phyloP scores from a whole-genome alignment of 2,888 invertebrate genomes.

The Conomelus anceps region DNA sequence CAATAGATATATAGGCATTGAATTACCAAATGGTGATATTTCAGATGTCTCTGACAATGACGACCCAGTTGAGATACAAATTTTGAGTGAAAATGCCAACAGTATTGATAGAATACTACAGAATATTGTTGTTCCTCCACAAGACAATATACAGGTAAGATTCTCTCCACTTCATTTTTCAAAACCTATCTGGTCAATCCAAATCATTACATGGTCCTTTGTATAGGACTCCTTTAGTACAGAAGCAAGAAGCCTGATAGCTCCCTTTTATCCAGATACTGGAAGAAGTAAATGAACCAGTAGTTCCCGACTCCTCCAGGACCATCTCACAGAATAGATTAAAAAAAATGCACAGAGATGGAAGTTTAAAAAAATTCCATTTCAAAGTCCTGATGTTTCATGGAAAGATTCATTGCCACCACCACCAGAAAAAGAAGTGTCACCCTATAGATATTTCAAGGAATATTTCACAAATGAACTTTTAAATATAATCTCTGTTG shows the following conservation, averaged over 20 bases:
- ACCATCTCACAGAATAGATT: neutral
- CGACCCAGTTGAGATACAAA: neutral
- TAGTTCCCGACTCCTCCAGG: neutral
- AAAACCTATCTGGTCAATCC: no score
- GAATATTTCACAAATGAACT: no score
- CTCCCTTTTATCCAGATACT: neutral
- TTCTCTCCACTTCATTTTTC: neutral
- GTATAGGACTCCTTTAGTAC: neutral
- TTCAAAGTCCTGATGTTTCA: neutral
- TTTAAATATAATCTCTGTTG: neutral
- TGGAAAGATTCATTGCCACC: slow-evolving; percentile 1
- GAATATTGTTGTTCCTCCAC: neutral
- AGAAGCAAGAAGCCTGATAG: neutral
- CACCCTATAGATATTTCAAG: neutral
- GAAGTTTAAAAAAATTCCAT: slow-evolving; percentile 11
- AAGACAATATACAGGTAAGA: slow-evolving; percentile 2
- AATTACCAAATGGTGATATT: neutral
- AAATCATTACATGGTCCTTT: no score
- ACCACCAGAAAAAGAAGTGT: neutral
- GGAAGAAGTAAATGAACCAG: neutral
- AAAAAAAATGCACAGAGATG: neutral
- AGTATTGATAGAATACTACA: neutral
- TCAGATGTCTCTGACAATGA: neutral
- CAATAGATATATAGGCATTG: neutral
- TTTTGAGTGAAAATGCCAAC: neutral